Conservation (phyloP, 2,888 invertebrate genomes). For the Xestia rhomboidea region DNA sequence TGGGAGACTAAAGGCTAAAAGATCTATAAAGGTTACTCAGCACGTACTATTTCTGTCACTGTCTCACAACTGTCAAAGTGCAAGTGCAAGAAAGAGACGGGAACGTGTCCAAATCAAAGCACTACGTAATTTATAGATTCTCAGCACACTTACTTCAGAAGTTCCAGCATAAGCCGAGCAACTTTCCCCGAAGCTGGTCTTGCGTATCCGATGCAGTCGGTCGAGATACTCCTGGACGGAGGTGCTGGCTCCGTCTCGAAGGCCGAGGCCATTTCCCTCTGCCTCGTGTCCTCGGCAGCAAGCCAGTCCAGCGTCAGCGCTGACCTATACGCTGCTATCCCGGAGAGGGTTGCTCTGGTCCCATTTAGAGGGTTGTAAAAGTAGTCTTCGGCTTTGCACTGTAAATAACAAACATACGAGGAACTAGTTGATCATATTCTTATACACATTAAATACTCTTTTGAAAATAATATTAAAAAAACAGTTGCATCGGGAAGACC, state of each 20-base stretch:
- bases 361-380: constrained; percentile 75
- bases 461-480: too few relatives aligned
- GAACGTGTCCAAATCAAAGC: not conserved
- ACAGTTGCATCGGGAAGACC: too few relatives aligned
- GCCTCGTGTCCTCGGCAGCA: constrained; percentile 81
- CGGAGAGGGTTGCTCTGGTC: constrained; percentile 75
- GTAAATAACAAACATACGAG: constrained; percentile 9
- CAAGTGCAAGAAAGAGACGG: not conserved
- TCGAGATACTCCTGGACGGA: constrained; percentile 70
- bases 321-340: constrained; percentile 81
- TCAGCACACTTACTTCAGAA: constrained; percentile 75
- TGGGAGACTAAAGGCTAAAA: not conserved
- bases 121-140: not conserved
- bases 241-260: constrained; percentile 77
- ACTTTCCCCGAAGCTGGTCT: constrained; percentile 82
- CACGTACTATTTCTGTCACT: not conserved
- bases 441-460: too few relatives aligned
- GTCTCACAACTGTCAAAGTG: not conserved
- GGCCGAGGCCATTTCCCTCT: constrained; percentile 79
- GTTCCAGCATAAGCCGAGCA: constrained; percentile 82
- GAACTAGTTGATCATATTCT: too few relatives aligned
- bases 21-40: not conserved
- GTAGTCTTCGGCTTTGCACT: constrained; percentile 75
- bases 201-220: constrained; percentile 80
- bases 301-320: constrained; percentile 84